Percentiles rank a stretch among this genome's conserved stretches.
Evolutionary conservation across 2,888 invertebrate species (phyloP).

Genomic region (Drosophila peninsularis): DNA sequence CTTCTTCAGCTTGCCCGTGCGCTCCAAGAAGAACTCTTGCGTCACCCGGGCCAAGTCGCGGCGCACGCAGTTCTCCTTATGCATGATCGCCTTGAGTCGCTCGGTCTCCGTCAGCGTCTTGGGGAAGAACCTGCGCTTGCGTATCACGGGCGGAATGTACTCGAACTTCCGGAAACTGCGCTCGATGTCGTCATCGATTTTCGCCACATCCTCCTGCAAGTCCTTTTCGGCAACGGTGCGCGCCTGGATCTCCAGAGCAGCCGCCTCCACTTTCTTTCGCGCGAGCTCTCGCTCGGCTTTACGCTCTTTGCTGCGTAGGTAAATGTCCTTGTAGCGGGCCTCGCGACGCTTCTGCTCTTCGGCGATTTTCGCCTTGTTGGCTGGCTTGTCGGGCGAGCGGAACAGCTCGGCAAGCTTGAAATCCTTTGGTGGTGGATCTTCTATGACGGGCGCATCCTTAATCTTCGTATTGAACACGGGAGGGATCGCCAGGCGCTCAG

Average conservation of each 20-base stretch:
- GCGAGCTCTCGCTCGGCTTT: slow-evolving; percentile 32
- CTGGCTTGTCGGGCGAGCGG: slow-evolving; percentile 76
- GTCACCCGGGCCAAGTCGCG: slow-evolving; percentile 74
- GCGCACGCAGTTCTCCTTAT: slow-evolving; percentile 69
- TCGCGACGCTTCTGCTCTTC: slow-evolving; percentile 63
- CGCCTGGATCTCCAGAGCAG: slow-evolving; percentile 42
- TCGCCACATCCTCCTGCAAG: slow-evolving; percentile 53
- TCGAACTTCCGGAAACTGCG: slow-evolving; percentile 66
- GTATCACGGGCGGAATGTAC: slow-evolving; percentile 49
- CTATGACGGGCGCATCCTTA: slow-evolving; percentile 31
- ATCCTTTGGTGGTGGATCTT: slow-evolving; percentile 9
- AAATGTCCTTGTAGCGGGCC: slow-evolving; percentile 78
- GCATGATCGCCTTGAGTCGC: slow-evolving; percentile 69
- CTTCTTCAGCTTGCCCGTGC: slow-evolving; percentile 63
- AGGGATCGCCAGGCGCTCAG: slow-evolving; percentile 71
- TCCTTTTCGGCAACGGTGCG: slow-evolving; percentile 67
- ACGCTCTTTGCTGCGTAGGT: slow-evolving; percentile 61
- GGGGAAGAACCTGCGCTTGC: slow-evolving; percentile 73
- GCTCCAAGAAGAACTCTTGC: slow-evolving; percentile 69
- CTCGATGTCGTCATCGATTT: slow-evolving; percentile 72
- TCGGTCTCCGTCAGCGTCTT: slow-evolving; percentile 79
- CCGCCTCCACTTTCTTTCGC: slow-evolving; percentile 22
- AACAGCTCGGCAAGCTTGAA: slow-evolving; percentile 64
- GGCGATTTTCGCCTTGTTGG: slow-evolving; percentile 57
- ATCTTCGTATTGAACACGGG: slow-evolving; percentile 54